Conservation (phyloP, 2,113 vertebrate genomes). For the Nansenia antarctica region DNA sequence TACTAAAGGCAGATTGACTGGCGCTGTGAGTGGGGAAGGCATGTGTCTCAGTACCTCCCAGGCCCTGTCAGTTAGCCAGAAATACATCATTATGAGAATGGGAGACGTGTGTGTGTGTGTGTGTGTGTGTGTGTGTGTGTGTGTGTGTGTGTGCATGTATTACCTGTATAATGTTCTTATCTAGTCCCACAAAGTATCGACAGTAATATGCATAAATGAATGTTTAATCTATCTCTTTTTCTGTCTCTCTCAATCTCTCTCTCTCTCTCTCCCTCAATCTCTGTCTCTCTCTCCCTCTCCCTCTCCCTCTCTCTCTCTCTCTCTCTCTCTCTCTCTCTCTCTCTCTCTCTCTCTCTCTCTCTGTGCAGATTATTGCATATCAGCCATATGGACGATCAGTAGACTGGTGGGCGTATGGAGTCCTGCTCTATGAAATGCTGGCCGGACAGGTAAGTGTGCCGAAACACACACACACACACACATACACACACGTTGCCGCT, state of each 20-base stretch:
- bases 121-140: background rate
- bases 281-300: background rate
- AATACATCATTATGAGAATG: background rate
- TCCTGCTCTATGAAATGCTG: slow-evolving; percentile 95
- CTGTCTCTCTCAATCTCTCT: background rate
- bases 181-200: background rate
- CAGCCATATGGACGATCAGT: slow-evolving; percentile 93
- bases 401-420: slow-evolving; percentile 98
- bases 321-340: background rate
- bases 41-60: slow-evolving; percentile 3
- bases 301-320: background rate
- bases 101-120: background rate
- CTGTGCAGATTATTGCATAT: slow-evolving; percentile 92
- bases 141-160: background rate
- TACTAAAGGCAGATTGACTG: slow-evolving; percentile 3
- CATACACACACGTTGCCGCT: background rate
- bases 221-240: background rate
- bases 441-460: slow-evolving; percentile 89
- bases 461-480: slow-evolving; percentile 17
- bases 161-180: background rate
- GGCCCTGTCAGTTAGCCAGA: background rate
- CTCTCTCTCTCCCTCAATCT: background rate
- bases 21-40: background rate
- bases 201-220: background rate
- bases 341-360: background rate